Conservation (phyloP, 2,888 invertebrate genomes). For the Limnephilus marmoratus region DNA sequence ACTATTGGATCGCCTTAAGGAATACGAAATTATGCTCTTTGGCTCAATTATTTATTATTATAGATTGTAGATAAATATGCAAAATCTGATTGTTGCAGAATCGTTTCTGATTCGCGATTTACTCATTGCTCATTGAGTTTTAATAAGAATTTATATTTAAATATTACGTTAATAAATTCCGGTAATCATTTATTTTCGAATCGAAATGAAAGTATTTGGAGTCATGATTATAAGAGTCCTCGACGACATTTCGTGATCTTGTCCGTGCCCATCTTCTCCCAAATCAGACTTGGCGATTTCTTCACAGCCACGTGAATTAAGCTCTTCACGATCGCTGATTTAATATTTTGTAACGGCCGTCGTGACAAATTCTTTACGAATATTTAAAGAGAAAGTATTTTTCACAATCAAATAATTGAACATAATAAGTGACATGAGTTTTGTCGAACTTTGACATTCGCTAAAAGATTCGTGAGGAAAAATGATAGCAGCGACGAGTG, state of each 20-base stretch:
- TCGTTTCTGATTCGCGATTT: no score
- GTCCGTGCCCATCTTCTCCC: slow-evolving; percentile 16
- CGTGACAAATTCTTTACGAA: slow-evolving; percentile 43
- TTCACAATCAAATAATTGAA: slow-evolving; percentile 27
- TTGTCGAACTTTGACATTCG: slow-evolving; percentile 43
- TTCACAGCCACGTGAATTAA: slow-evolving; percentile 23
- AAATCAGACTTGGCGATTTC: slow-evolving; percentile 40
- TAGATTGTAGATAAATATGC: no score
- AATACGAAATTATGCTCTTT: no score
- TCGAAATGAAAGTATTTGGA: slow-evolving; percentile 28
- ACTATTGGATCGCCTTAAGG: no score
- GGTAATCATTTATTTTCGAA: background rate
- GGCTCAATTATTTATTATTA: no score
- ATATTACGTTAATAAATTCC: background rate
- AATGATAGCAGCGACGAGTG: slow-evolving; percentile 33
- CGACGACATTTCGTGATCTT: slow-evolving; percentile 32
- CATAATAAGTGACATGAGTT: slow-evolving; percentile 47
- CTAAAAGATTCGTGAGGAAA: slow-evolving; percentile 54
- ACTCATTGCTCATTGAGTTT: no score
- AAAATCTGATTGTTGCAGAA: no score
- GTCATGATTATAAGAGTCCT: slow-evolving; percentile 14
- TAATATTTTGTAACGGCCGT: slow-evolving; percentile 44
- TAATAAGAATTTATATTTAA: no score
- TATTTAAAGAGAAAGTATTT: slow-evolving; percentile 50
- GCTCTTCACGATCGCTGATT: slow-evolving; percentile 39